Evolutionary conservation across 2,113 vertebrate genomes (phyloP), one percentile per base, ranked within the genome.

Genomic region (Urocolius indicus): DNA sequence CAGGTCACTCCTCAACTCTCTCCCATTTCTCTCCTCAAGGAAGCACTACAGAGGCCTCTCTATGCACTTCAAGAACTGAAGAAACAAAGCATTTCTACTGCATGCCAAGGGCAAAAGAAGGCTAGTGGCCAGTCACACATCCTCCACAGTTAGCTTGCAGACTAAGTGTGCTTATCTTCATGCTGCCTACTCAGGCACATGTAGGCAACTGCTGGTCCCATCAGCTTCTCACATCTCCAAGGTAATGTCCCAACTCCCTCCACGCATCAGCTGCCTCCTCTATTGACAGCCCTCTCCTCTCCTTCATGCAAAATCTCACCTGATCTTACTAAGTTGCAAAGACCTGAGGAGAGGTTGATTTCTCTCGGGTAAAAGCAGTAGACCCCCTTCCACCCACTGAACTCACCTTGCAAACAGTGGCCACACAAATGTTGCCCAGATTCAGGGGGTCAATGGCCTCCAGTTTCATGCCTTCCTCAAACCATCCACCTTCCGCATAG

Each of bases 381-480:
- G 58, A 84, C 1, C 13, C 11, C 11, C 26, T 58, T 45, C 43
- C 3, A 11, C 29, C 12, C 46, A n/a, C 34, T 13, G 46, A 77
- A 81, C 95, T 96, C 93, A 99, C 99, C 98, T 99, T 99, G 91
- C 98, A 98, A 75, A 99, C 96, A n/a, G 99, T 99, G n/a, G 99
- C 99, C 88, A 99, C 99, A 13, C 99, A 99, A 97, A 99, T 99
- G 95, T 98, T 99, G 82, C 99, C 99, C 91, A 99, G 97, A 87
- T 99, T 99, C 45, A 99, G 97, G 8, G 99, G 99, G 91, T 99
- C 99, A 27, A 99, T 99, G 49, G 99, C 99, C 96, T 99, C 99
- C 71, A 99, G 97, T 91, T 99, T 99, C 99, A 99, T 99, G 68
- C 99, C 99, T 84, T 98, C 98, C 86, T 99, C 98, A 86, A 99